These are phyloP conservation scores for Ptiloglossa arizonensis DNA, from an alignment of 1,140 invertebrate genomes.

Conservation along the genomic window DNA sequence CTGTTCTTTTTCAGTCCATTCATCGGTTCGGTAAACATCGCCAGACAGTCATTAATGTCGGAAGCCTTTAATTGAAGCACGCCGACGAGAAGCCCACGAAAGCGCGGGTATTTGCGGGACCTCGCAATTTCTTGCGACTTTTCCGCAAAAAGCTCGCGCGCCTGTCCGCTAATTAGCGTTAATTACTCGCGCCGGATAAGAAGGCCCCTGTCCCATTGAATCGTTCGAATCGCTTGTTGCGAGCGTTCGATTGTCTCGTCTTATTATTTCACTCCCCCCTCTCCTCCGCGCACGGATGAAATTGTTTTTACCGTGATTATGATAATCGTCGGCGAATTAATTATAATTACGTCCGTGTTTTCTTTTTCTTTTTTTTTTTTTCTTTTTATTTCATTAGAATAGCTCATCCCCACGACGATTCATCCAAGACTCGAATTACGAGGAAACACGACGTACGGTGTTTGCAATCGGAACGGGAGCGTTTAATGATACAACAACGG, in stretches of 20 bases:
- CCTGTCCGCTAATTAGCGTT: slow-evolving; percentile 33
- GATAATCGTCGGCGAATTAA: neutral
- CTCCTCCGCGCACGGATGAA: neutral
- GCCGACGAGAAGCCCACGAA: slow-evolving; percentile 18
- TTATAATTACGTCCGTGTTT: neutral
- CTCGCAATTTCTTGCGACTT: slow-evolving; percentile 18
- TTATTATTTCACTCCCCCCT: no score
- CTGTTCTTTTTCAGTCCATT: slow-evolving; percentile 41
- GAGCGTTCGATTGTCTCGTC: neutral
- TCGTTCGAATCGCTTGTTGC: neutral
- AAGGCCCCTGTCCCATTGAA: neutral
- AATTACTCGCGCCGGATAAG: slow-evolving; percentile 15
- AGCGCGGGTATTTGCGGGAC: neutral
- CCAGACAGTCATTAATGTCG: slow-evolving; percentile 36
- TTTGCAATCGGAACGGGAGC: no score
- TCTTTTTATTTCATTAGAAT: no score
- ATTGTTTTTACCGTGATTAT: neutral
- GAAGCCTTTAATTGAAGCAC: slow-evolving; percentile 48
- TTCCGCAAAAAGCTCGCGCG: neutral
- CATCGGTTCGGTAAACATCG: slow-evolving; percentile 45
- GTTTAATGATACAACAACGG: no score
- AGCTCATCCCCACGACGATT: neutral
- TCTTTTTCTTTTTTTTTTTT: no score
- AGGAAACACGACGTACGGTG: no score
- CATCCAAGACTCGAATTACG: no score